Conservation (phyloP, 2,113 vertebrate genomes). For the Megatriorchis doriae region DNA sequence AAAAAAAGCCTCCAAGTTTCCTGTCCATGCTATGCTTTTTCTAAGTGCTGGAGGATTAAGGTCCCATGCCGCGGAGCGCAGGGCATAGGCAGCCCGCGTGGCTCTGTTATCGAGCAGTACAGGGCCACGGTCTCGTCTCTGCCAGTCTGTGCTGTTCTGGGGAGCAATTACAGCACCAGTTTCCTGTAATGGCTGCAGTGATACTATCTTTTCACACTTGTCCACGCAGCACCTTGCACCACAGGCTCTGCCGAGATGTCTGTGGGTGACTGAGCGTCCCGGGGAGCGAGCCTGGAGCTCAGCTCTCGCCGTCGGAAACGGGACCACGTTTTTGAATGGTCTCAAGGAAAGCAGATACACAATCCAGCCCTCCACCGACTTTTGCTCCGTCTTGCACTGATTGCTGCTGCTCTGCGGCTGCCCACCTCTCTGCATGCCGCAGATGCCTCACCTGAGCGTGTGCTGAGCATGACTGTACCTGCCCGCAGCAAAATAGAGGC, state of each 20-base stretch:
- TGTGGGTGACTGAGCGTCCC: neutral
- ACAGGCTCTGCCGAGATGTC: neutral
- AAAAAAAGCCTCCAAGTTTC: neutral
- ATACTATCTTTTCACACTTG: conserved; percentile 26
- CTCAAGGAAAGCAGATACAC: neutral
- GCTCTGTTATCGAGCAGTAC: accelerated
- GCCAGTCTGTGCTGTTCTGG: neutral
- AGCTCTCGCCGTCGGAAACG: accelerated
- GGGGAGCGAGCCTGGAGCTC: neutral
- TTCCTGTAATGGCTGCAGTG: neutral
- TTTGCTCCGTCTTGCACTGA: neutral
- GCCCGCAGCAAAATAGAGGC: neutral
- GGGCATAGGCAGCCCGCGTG: accelerated
- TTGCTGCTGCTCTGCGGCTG: neutral
- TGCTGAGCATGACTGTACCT: neutral
- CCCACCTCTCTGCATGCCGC: neutral
- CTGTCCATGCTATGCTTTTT: neutral
- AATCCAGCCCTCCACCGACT: neutral
- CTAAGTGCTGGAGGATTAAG: accelerated
- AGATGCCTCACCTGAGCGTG: neutral
- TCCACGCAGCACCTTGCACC: neutral
- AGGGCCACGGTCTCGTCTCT: accelerated
- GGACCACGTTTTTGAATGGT: neutral
- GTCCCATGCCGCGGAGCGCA: neutral
- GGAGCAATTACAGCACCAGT: neutral